These are phyloP conservation scores for Eucidaris tribuloides DNA, from an alignment of 35 echinoderm and acorn worm species.

Conservation along the genomic window DNA sequence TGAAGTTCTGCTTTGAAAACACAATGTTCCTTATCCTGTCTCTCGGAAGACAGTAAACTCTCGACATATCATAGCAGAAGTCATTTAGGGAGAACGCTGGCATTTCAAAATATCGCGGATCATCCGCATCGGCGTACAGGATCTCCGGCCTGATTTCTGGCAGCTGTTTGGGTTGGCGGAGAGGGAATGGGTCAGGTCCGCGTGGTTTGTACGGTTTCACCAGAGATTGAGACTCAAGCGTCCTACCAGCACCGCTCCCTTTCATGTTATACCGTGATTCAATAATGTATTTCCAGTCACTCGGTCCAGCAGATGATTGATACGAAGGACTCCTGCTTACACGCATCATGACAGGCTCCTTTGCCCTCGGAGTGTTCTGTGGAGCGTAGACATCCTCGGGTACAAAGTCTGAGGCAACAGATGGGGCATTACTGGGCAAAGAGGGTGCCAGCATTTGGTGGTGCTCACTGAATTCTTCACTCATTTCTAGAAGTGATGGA, in stretches of 20 bases:
- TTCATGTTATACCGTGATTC: slow-evolving; percentile 78
- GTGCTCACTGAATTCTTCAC: slow-evolving; percentile 26
- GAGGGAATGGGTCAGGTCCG: slow-evolving; percentile 83
- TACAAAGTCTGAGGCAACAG: slow-evolving; percentile 59
- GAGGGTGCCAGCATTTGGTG: slow-evolving; percentile 30
- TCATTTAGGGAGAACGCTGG: slow-evolving; percentile 84
- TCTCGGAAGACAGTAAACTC: slow-evolving; percentile 39
- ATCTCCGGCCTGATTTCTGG: slow-evolving; percentile 77
- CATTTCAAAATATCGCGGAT: slow-evolving; percentile 47
- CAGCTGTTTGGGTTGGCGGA: slow-evolving; percentile 57
- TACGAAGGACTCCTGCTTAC: neutral
- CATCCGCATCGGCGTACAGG: slow-evolving; percentile 65
- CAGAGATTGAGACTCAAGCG: slow-evolving; percentile 64
- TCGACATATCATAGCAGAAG: slow-evolving; percentile 47
- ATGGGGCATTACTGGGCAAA: slow-evolving; percentile 72
- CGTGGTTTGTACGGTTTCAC: slow-evolving; percentile 92
- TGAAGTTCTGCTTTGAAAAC: slow-evolving; percentile 95
- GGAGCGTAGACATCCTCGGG: slow-evolving; percentile 52
- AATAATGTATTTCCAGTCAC: slow-evolving; percentile 68
- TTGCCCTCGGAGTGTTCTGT: slow-evolving; percentile 77
- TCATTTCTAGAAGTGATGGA: slow-evolving; percentile 38
- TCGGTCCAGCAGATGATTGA: neutral
- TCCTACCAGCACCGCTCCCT: slow-evolving; percentile 12
- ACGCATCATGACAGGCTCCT: slow-evolving; percentile 7
- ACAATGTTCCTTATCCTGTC: slow-evolving; percentile 55